Percentiles rank a stretch among this genome's conserved stretches.
Conservation (phyloP, 2,888 invertebrate species). For the Onthophagus sagittarius region DNA sequence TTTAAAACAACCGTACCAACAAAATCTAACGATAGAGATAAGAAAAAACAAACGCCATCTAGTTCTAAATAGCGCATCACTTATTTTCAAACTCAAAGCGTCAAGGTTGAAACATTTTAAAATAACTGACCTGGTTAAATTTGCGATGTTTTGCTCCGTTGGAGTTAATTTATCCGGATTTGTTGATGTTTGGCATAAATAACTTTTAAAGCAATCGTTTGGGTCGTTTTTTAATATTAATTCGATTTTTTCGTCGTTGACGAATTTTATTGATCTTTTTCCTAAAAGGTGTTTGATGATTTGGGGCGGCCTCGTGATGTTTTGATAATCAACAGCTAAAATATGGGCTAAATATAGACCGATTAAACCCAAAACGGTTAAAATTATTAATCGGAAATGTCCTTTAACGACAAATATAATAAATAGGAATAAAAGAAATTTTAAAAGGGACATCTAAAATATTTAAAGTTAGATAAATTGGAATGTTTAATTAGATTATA, state of each 20-base stretch:
- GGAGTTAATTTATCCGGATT: constrained; percentile 31
- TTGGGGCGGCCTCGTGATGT: constrained; percentile 32
- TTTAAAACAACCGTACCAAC: neutral
- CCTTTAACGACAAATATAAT: constrained; percentile 40
- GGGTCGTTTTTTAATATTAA: constrained; percentile 45
- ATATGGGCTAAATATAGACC: constrained; percentile 51
- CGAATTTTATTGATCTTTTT: constrained; percentile 21
- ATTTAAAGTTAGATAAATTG: neutral
- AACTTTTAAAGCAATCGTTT: constrained; percentile 49
- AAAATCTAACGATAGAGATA: neutral
- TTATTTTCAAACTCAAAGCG: neutral
- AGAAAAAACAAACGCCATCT: neutral
- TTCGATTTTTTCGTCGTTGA: constrained; percentile 37
- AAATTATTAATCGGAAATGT: constrained; percentile 44
- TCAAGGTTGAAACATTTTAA: no score
- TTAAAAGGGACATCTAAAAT: constrained; percentile 30
- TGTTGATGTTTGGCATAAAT: constrained; percentile 48
- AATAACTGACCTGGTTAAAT: constrained; percentile 38
- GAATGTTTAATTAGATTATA: no score
- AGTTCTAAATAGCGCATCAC: neutral
- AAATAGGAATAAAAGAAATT: constrained; percentile 29
- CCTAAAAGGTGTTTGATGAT: constrained; percentile 10
- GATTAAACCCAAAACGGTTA: constrained; percentile 47
- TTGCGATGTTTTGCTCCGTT: constrained; percentile 40
- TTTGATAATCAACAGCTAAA: constrained; percentile 48